Conservation (phyloP, 2,113 vertebrate species). For the Pyrgilauda ruficollis region DNA sequence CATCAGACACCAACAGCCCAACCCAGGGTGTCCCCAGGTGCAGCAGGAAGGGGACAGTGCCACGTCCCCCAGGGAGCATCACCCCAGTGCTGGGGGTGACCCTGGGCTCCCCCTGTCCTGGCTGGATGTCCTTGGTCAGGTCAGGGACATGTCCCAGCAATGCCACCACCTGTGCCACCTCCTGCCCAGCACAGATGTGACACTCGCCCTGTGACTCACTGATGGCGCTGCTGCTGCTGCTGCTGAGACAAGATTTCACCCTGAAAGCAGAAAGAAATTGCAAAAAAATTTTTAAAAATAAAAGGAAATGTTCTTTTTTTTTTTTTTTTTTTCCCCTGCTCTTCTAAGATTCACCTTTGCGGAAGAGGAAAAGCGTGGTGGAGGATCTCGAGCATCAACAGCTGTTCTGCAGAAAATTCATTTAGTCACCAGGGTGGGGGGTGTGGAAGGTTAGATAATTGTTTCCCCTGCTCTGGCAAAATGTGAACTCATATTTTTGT, state of each 20-base stretch:
- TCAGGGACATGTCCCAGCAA: neutral
- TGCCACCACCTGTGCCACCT: neutral
- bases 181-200: neutral
- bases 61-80: neutral
- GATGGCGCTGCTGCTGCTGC: accelerated
- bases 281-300: neutral
- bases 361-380: constrained; percentile 19
- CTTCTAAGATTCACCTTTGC: neutral
- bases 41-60: neutral
- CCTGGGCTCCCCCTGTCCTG: neutral
- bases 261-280: neutral
- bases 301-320: neutral
- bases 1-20: neutral
- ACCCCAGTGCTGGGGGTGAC: neutral
- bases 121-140: accelerated
- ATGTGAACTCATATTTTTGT: neutral
- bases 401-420: constrained; percentile 30
- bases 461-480: neutral
- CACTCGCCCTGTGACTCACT: neutral
- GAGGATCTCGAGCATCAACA: neutral
- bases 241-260: neutral
- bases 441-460: neutral
- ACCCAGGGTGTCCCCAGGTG: neutral
- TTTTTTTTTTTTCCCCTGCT: too few species aligned
- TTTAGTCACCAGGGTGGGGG: neutral